A percentile compares a stretch with the other conserved stretches of the same genome.
Conservation (phyloP, 2,113 vertebrate species). For the Speoplatyrhinus poulsoni region DNA sequence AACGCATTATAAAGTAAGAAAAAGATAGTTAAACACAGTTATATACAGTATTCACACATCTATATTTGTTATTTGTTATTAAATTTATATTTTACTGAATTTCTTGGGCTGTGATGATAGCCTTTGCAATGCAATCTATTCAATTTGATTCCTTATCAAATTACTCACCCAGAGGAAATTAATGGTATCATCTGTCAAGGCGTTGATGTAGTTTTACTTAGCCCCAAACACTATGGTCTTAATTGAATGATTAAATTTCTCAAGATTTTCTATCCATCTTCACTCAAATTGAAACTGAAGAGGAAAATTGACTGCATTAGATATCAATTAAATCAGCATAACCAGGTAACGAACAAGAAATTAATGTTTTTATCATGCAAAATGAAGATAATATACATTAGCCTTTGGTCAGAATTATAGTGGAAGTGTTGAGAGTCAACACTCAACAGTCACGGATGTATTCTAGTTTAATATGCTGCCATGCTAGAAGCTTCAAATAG, state of each 20-base stretch:
- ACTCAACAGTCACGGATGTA: constrained; percentile 36
- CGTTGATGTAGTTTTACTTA: constrained; percentile 78
- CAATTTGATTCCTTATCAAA: constrained; percentile 77
- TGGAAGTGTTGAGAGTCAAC: constrained; percentile 36
- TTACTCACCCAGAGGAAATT: constrained; percentile 77
- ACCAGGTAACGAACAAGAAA: constrained; percentile 43
- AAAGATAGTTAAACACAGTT: background rate
- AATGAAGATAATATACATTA: constrained; percentile 51
- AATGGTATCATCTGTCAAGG: constrained; percentile 73
- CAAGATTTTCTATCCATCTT: constrained; percentile 67
- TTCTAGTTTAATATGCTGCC: constrained; percentile 46
- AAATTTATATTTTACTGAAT: constrained; percentile 59
- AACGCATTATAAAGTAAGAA: background rate
- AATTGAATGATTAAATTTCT: constrained; percentile 77
- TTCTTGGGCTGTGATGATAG: constrained; percentile 67
- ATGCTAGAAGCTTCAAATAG: background rate
- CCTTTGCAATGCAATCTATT: constrained; percentile 70
- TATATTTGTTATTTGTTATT: constrained; percentile 58
- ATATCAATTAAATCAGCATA: constrained; percentile 62
- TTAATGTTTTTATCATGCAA: constrained; percentile 31
- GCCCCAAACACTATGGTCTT: constrained; percentile 71
- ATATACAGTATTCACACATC: constrained; percentile 33
- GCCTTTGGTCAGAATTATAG: constrained; percentile 50
- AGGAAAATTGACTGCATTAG: constrained; percentile 41
- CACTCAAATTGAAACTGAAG: constrained; percentile 60